Evolutionary conservation across 2,797 vertebrate species (phyloP), one percentile per base, ranked within the genome.

Genomic region (Heterohyrax brucei): DNA sequence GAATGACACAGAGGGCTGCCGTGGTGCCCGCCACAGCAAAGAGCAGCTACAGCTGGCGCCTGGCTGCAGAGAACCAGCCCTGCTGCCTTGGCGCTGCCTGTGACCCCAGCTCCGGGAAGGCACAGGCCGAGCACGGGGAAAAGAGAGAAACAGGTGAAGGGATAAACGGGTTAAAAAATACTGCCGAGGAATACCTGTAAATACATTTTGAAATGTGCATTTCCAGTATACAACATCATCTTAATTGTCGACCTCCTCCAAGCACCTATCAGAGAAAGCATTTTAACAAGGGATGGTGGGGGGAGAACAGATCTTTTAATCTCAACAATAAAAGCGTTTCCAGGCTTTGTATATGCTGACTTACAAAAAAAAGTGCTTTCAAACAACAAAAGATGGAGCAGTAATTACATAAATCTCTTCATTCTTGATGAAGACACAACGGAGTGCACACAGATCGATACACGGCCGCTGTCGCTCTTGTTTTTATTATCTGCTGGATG

Each of bases 321-420:
- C 98, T 98, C 98, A 90, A 98, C 98, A 98, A 99, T 98, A 98
- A 98, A 98, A 98, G 98, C 97, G 18, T 98, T 86, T 97, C 95
- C 97, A 98, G 98, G 96, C 97, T 99, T 98, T 98, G 98, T 98
- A 98, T 98, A 97, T 98, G 98, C 98, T 99, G 98, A 99, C 98
- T 98, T 99, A 98, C 97, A 98, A 98, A 98, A 98, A 96, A 98
- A 98, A 98, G 97, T 98, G 98, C 98, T 98, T 98, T 97, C 97
- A 93, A 97, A 98, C 98, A 98, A 98, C 98, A 98, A 98, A 99
- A 98, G 98, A 98, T 97, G 97, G 97, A 98, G 97, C 97, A 97
- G 98, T 98, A 99, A 99, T 99, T 99, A 98, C 98, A 99, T 98
- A 99, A 99, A 98, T 99, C 98, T 99, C 98, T 97, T 98, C 97